phyloP scores from a whole-genome alignment of 2,888 invertebrate genomes.

The Cerceris rybyensis region DNA sequence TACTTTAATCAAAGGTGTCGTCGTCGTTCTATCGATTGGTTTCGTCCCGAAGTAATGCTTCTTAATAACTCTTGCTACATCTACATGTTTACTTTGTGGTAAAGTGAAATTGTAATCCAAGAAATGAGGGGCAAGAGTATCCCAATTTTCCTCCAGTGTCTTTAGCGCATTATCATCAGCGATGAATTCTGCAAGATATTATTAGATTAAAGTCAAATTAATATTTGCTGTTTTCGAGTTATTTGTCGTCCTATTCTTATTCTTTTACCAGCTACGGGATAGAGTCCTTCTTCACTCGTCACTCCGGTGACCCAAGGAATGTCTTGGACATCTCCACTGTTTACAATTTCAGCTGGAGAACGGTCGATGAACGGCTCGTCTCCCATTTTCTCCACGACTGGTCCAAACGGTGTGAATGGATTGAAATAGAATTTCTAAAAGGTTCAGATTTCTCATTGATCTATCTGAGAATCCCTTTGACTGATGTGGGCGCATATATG shows the following conservation, averaged over 20 bases:
- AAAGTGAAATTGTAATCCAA: conserved; percentile 86
- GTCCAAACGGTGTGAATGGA: conserved; percentile 89
- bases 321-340: conserved; percentile 85
- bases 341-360: conserved; percentile 86
- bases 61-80: conserved; percentile 83
- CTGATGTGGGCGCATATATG: too few species aligned
- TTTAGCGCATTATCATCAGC: conserved; percentile 81
- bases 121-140: conserved; percentile 85
- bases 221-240: not conserved
- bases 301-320: conserved; percentile 88
- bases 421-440: conserved; percentile 81
- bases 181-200: conserved; percentile 80
- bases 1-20: conserved; percentile 81
- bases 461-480: not conserved
- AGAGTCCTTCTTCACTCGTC: conserved; percentile 88
- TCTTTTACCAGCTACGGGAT: conserved; percentile 86
- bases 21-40: conserved; percentile 80
- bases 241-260: not conserved
- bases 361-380: conserved; percentile 86
- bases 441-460: not conserved
- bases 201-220: not conserved
- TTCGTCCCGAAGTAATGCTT: conserved; percentile 84
- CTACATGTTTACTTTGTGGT: conserved; percentile 81
- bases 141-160: conserved; percentile 84
- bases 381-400: conserved; percentile 85